A percentile compares a stretch with the other conserved stretches of the same genome.
Evolutionary conservation across 2,888 invertebrate genomes (phyloP).

Genomic region (Xylota sylvarum): DNA sequence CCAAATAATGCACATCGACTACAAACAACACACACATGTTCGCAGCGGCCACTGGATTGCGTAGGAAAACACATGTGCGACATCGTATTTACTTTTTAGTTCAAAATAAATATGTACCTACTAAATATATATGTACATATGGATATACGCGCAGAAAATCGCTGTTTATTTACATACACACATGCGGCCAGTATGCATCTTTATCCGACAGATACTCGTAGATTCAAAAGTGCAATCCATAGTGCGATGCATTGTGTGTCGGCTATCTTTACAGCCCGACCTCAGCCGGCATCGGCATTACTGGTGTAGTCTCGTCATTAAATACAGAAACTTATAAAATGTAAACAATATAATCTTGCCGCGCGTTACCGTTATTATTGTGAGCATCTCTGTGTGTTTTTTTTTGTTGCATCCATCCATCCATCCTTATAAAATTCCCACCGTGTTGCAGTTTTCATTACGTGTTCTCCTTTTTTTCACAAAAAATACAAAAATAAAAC

Average conservation of each 20-base stretch:
- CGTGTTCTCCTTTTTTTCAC: slow-evolving; percentile 17
- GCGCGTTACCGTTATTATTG: slow-evolving; percentile 53
- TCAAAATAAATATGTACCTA: slow-evolving; percentile 25
- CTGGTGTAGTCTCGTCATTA: slow-evolving; percentile 26
- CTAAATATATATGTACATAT: too few relatives aligned
- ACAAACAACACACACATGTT: slow-evolving; percentile 5
- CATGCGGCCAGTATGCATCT: slow-evolving; percentile 10
- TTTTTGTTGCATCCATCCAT: neutral
- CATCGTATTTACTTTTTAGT: slow-evolving; percentile 23
- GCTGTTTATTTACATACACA: slow-evolving; percentile 14
- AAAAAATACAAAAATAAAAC: neutral
- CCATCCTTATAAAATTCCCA: slow-evolving; percentile 1
- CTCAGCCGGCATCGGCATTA: slow-evolving; percentile 24
- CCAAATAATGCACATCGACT: neutral
- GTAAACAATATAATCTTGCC: slow-evolving; percentile 58
- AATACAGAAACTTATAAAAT: slow-evolving; percentile 43
- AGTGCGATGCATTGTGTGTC: neutral
- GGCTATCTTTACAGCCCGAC: neutral
- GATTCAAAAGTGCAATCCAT: slow-evolving; percentile 23
- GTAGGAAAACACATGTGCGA: slow-evolving; percentile 34
- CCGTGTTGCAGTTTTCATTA: slow-evolving; percentile 14
- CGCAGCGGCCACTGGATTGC: slow-evolving; percentile 28
- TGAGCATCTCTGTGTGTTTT: neutral
- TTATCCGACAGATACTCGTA: slow-evolving; percentile 6
- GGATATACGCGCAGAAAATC: slow-evolving; percentile 6